Base-by-base conservation (phyloP, 2,888 invertebrate species). In the Megaustenia siamemsis region DNA sequence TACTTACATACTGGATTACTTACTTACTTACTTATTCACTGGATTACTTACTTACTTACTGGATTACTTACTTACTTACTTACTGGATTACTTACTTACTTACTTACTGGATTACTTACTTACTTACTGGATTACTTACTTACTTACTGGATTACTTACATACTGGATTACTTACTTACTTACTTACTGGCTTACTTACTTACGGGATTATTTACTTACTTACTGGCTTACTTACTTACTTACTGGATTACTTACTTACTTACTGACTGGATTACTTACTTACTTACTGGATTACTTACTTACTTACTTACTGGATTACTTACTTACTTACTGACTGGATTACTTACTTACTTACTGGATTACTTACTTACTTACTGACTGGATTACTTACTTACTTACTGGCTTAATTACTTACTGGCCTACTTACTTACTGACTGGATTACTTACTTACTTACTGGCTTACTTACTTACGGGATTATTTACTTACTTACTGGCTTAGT, bases 1-100 rank as follows among this genome's bases (percentile, higher is more conserved):
- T 24, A 63, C n/a, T 5, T 28, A 63, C 63, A 15, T 24, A 63
- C 63, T 63, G 8, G 24, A 8, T 63, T 4, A 18, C 24, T 63
- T 63, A 18, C 63, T 63, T 63, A 63, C 63, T 63, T 63, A 63
- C 63, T 63, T 63, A 63, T 63, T 63, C 8, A 63, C 28, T n/a
- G 63, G 28, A 8, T 63, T 24, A 63, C 63, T 5, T 24, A 63
- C 63, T 63, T 24, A 63, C 63, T 63, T 63, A 63, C 63, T 63
- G 6, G 5, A 63, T 24, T 8, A 6, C 63, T 63, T 24, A 63
- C 63, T 63, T 63, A 63, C 63, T 5, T 63, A 63, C 21, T 63
- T 15, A 63, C 24, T 63, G 24, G 28, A 8, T 63, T 24, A n/a
- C 63, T 63, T 63, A 63, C 63, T 63, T 63, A 63, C 63, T n/a